These are phyloP conservation scores for Chaetogeoica ovagalla DNA, from an alignment of 2,888 invertebrate genomes.

Conservation along the genomic window DNA sequence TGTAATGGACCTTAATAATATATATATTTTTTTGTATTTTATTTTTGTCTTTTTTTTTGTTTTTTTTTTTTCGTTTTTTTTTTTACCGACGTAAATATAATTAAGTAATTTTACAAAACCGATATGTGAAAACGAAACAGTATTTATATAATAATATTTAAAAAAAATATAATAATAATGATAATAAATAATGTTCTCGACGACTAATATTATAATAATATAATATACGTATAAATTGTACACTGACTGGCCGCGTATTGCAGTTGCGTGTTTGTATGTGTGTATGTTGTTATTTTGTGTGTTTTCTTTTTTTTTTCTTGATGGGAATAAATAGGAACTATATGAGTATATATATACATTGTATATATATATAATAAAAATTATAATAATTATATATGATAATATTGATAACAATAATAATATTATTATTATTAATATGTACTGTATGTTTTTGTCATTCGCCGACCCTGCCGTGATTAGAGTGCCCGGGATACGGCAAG, in stretches of 20 bases:
- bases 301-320: constrained; percentile 20
- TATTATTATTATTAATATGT: neutral
- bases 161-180: neutral
- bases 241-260: constrained; percentile 12
- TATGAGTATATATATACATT: constrained; percentile 19
- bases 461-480: constrained; percentile 51
- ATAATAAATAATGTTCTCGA: constrained; percentile 11
- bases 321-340: constrained; percentile 48
- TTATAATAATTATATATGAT: neutral
- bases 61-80: constrained; percentile 3
- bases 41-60: neutral
- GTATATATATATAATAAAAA: neutral
- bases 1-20: neutral
- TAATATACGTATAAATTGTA: neutral
- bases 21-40: constrained; percentile 8
- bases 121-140: neutral
- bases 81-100: no score
- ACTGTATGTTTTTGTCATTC: constrained; percentile 33
- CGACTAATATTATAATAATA: neutral
- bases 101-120: neutral
- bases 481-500: constrained; percentile 50
- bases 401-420: constrained; percentile 29
- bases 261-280: neutral
- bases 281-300: neutral
- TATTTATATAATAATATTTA: neutral